These are phyloP conservation scores for Synergus gifuensis DNA, from an alignment of 2,888 invertebrate species.

Conservation along the genomic window DNA sequence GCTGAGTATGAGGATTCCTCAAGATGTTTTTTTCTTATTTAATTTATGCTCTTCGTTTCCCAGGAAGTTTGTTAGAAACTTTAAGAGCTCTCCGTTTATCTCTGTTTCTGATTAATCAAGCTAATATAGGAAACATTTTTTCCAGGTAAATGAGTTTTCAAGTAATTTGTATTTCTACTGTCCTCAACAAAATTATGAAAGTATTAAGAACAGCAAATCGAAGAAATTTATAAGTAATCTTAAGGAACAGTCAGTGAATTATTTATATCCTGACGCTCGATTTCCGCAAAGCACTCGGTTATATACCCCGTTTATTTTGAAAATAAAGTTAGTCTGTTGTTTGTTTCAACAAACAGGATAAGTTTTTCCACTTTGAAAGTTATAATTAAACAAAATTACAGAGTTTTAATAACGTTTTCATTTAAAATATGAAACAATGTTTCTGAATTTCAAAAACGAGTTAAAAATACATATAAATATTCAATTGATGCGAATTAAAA, in stretches of 20 bases:
- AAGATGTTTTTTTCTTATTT: background rate
- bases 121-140: background rate
- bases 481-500: too few relatives aligned
- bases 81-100: background rate
- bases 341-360: background rate
- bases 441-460: too few relatives aligned
- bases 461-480: too few relatives aligned
- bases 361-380: background rate
- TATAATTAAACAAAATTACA: background rate
- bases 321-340: background rate
- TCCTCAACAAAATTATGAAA: background rate
- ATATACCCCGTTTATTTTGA: background rate
- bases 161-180: background rate
- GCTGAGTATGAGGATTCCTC: background rate
- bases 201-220: background rate
- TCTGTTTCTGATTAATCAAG: background rate
- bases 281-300: background rate
- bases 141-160: background rate
- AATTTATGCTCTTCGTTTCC: background rate
- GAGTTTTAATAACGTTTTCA: background rate
- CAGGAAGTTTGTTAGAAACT: background rate
- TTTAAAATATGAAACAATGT: background rate
- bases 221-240: background rate
- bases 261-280: background rate
- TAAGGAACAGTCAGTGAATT: background rate